Base-by-base conservation (phyloP, 2,113 vertebrate genomes). In the Microtus pennsylvanicus region DNA sequence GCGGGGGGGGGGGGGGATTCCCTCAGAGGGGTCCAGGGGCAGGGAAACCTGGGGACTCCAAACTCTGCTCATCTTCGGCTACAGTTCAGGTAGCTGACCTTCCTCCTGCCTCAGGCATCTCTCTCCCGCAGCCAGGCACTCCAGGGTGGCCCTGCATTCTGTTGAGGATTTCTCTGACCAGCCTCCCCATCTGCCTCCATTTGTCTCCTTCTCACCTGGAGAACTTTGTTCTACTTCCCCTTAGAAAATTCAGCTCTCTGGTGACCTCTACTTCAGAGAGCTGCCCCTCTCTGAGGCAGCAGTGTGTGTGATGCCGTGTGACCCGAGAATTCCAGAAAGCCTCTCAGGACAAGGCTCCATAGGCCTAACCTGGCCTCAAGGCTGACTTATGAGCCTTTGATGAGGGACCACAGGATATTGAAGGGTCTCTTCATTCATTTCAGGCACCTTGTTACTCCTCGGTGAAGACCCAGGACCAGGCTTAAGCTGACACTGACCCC, bases 331-430 rank as follows among this genome's bases (percentile, higher is more conserved):
- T 22, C 9, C 10, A 47, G 42, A 86, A 33, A 2, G 8, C 7
- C 6, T 58, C 8, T 1, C 38, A 26, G 28, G 28, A 21, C 9
- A 19, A 72, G n/a, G 12, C 10, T 13, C 21, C 35, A 10, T 50
- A 24, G 65, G 10, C 33, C 47, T 50, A n/a, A 12, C 45, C 21
- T 87, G 67, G 22, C 35, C 42, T 72, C n/a, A 0, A 30, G 35
- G 33, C 4, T 1, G 3, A 14, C 45, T 12, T 0, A 0, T 9
- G 8, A 4, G 1, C 9, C 3, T 30, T 11, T 69, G 30, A 2
- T 5, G 61, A 83, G 61, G 28, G 19, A 33, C 63, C 21, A 7
- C 3, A 63, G 17, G 14, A 82, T 30, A 2, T 77, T 33, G 7
- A 24, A 7, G 47, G 33, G 24, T 19, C 50, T 74, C 45, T 13